Evolutionary conservation across 2,797 vertebrate species (phyloP).

Genomic region (Myripristis murdjan): DNA sequence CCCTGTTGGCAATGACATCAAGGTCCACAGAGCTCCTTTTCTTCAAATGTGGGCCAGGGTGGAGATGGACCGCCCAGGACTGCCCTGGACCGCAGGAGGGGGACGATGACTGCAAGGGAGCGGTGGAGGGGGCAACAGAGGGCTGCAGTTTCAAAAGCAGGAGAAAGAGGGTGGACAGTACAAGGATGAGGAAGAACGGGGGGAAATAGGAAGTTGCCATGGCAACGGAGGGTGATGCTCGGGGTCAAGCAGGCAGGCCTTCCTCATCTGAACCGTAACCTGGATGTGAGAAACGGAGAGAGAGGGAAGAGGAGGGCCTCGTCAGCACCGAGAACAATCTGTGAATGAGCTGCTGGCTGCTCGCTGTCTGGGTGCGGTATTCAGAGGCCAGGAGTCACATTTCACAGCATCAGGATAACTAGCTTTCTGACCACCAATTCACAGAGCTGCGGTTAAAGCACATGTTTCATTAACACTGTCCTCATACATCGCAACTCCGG

Average conservation of each 20-base stretch:
- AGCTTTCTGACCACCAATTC: neutral
- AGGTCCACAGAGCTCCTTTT: constrained; percentile 71
- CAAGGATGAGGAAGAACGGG: constrained; percentile 67
- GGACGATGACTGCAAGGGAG: constrained; percentile 35
- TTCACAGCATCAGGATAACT: constrained; percentile 35
- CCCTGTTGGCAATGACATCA: constrained; percentile 74
- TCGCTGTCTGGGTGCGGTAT: constrained; percentile 45
- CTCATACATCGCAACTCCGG: neutral
- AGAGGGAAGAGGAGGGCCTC: constrained; percentile 8
- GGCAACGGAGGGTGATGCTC: constrained; percentile 59
- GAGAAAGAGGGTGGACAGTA: constrained; percentile 60
- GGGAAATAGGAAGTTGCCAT: constrained; percentile 77
- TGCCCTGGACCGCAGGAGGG: constrained; percentile 75
- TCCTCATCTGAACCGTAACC: constrained; percentile 81
- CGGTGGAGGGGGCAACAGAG: constrained; percentile 26
- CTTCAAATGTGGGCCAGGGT: constrained; percentile 36
- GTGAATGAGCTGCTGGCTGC: constrained; percentile 25
- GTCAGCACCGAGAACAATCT: constrained; percentile 31
- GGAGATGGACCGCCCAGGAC: constrained; percentile 92
- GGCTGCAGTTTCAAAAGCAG: constrained; percentile 72
- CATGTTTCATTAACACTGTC: constrained; percentile 3
- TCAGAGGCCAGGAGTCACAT: constrained; percentile 38
- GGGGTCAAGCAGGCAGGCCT: constrained; percentile 46
- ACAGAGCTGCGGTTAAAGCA: constrained; percentile 7
- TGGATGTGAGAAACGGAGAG: constrained; percentile 42